Conservation (phyloP, 2,888 invertebrate genomes). For the Drosophila kuntzei region DNA sequence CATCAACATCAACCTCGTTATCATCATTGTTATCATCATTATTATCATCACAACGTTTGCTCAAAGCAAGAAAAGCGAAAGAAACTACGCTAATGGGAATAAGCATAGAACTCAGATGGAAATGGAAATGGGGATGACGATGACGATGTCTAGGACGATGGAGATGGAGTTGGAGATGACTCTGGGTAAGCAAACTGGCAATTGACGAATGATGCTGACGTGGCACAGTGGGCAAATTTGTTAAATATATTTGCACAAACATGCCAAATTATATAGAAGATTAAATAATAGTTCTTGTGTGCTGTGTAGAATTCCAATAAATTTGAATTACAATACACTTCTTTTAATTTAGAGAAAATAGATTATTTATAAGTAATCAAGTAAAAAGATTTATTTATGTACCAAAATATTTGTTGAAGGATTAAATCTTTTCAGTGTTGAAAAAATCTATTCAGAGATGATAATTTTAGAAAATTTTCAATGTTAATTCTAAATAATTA, state of each 20-base stretch:
- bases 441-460: no score
- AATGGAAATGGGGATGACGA: conserved; percentile 9
- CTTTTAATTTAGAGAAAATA: no score
- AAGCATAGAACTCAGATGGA: conserved; percentile 22
- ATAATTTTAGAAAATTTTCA: no score
- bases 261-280: no score
- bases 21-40: conserved; percentile 25
- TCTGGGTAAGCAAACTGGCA: conserved; percentile 31
- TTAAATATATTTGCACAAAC: neutral
- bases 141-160: neutral
- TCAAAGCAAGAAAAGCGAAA: conserved; percentile 34
- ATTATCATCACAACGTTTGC: conserved; percentile 9
- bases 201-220: conserved; percentile 44
- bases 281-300: no score
- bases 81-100: conserved; percentile 33
- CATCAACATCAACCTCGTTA: conserved; percentile 24
- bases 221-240: conserved; percentile 19
- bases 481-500: no score
- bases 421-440: no score
- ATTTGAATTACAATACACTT: no score
- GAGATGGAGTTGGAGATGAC: conserved; percentile 12
- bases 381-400: no score
- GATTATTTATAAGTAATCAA: no score
- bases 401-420: no score
- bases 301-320: no score